These are phyloP conservation scores for Potamilus streckersoni DNA, from an alignment of 1,140 invertebrate genomes.

Conservation along the genomic window DNA sequence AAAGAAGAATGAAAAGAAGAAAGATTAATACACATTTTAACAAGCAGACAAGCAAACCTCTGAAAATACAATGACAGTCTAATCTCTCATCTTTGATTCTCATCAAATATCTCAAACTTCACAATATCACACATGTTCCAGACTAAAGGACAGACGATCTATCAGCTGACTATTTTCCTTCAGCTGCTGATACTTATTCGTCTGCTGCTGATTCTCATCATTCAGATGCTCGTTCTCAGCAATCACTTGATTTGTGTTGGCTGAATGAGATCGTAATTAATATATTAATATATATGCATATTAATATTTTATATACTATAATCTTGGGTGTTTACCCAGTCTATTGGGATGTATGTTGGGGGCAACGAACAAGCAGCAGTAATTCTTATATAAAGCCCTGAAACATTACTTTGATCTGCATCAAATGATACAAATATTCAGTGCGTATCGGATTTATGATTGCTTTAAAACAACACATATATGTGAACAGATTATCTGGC, in stretches of 20 bases:
- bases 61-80: background rate
- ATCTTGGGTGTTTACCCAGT: too few relatives aligned
- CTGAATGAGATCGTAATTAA: conserved; percentile 29
- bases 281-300: background rate
- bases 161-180: conserved; percentile 11
- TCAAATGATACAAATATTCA: too few relatives aligned
- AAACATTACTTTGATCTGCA: too few relatives aligned
- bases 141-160: conserved; percentile 49
- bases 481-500: too few relatives aligned
- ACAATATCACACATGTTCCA: conserved; percentile 71
- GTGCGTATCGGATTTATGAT: too few relatives aligned
- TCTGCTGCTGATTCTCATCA: conserved; percentile 24
- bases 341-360: too few relatives aligned
- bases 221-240: conserved; percentile 64
- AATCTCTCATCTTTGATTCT: conserved; percentile 57
- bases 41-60: background rate
- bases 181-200: conserved; percentile 62
- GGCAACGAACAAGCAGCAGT: too few relatives aligned
- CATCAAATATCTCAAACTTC: conserved; percentile 66
- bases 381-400: too few relatives aligned
- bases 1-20: too few relatives aligned
- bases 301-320: too few relatives aligned
- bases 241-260: conserved; percentile 50
- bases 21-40: background rate
- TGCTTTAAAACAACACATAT: too few relatives aligned